Evolutionary conservation across 2,113 vertebrate species (phyloP).

Genomic region (Apus apus): DNA sequence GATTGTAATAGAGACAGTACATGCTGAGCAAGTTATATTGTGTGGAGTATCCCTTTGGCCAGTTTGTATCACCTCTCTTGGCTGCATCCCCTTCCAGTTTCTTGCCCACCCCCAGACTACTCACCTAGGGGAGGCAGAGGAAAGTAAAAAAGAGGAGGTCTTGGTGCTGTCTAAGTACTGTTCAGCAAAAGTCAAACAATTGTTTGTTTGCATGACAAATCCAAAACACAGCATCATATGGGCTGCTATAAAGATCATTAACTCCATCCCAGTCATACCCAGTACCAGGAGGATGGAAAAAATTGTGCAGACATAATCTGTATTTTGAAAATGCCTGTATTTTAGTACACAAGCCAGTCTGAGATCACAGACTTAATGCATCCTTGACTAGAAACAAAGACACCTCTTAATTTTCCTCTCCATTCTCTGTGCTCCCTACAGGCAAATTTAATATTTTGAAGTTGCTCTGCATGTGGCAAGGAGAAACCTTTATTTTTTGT

Average conservation of each 20-base stretch:
- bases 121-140: accelerated
- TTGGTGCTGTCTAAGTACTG: background rate
- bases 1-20: background rate
- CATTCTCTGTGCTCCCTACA: accelerated
- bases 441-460: background rate
- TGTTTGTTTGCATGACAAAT: background rate
- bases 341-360: background rate
- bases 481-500: background rate
- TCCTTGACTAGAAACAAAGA: background rate
- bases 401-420: background rate
- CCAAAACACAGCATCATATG: background rate
- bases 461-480: background rate
- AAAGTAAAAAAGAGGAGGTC: background rate
- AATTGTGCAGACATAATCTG: background rate
- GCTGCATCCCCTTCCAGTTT: background rate
- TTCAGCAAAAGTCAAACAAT: background rate
- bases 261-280: background rate
- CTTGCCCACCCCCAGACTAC: accelerated
- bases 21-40: background rate
- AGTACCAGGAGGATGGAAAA: background rate
- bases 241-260: background rate
- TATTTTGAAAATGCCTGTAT: background rate
- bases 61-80: background rate
- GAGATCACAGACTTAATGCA: background rate
- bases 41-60: background rate